Percentiles rank a stretch among this genome's conserved stretches.
Conservation (phyloP, 2,888 invertebrate genomes). For the Apomyelois bistriatella region DNA sequence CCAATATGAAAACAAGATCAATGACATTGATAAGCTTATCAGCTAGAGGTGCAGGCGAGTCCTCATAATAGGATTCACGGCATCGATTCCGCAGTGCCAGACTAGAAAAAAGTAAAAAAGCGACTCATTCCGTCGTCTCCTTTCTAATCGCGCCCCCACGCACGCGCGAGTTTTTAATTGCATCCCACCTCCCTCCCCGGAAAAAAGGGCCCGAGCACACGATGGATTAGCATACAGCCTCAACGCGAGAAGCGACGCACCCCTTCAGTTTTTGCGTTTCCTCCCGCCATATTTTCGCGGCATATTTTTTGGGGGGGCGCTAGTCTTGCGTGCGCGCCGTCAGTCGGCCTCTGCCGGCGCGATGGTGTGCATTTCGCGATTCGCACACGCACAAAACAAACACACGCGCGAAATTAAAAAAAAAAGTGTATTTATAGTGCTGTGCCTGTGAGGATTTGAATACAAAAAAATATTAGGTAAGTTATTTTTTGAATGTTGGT, state of each 20-base stretch:
- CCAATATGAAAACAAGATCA: conserved; percentile 5
- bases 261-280: conserved; percentile 74
- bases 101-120: conserved; percentile 77
- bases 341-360: conserved; percentile 74
- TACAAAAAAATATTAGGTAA: conserved; percentile 32
- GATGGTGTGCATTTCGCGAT: conserved; percentile 55
- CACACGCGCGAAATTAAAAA: conserved; percentile 16
- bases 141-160: conserved; percentile 76
- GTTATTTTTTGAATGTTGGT: conserved; percentile 32
- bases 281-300: conserved; percentile 72
- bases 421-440: conserved; percentile 39
- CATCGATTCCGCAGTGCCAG: conserved; percentile 63
- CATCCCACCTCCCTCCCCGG: conserved; percentile 71
- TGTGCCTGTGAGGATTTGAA: conserved; percentile 36
- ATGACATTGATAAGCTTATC: conserved; percentile 13
- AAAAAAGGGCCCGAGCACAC: conserved; percentile 69
- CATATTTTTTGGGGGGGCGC: conserved; percentile 57
- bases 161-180: conserved; percentile 80
- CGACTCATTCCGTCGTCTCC: conserved; percentile 75
- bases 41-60: conserved; percentile 23
- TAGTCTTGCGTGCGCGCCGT: conserved; percentile 67
- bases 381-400: conserved; percentile 33
- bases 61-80: conserved; percentile 25
- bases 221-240: conserved; percentile 79
- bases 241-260: conserved; percentile 64